These are phyloP conservation scores for Eremophila alpestris DNA, from an alignment of 2,797 vertebrate species.

Conservation along the genomic window DNA sequence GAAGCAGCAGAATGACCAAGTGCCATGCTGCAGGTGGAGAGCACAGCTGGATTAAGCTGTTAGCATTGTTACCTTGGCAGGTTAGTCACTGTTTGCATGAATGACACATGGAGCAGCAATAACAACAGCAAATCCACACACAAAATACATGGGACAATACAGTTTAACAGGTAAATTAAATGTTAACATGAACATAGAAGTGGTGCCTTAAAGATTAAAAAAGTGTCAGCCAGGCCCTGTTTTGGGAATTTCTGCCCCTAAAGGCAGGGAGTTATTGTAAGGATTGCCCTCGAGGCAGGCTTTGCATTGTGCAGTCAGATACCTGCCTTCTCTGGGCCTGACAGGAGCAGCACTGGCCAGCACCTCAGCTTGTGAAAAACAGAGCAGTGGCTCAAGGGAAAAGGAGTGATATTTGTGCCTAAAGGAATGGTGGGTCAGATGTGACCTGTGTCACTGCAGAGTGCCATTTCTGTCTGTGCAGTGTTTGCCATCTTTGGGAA, in stretches of 20 bases:
- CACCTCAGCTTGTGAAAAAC: background rate
- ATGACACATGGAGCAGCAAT: background rate
- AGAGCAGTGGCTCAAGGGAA: background rate
- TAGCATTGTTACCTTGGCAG: background rate
- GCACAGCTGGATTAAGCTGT: background rate
- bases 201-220: background rate
- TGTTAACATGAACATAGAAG: background rate
- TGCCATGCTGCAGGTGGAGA: background rate
- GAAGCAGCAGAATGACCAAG: background rate
- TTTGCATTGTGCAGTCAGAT: background rate
- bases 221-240: background rate
- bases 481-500: background rate
- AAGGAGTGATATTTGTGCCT: background rate
- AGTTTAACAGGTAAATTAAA: background rate
- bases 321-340: background rate
- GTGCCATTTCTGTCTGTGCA: background rate
- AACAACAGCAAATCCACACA: background rate
- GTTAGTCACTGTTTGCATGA: background rate
- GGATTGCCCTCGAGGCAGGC: background rate
- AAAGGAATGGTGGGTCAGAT: background rate
- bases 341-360: background rate
- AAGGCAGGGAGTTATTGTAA: background rate
- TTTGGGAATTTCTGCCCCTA: background rate
- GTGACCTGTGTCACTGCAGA: background rate
- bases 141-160: background rate